Evolutionary conservation across 1,140 invertebrate species (phyloP), one percentile per base, ranked within the genome.

Genomic region (Zaprionus kolodkinae): DNA sequence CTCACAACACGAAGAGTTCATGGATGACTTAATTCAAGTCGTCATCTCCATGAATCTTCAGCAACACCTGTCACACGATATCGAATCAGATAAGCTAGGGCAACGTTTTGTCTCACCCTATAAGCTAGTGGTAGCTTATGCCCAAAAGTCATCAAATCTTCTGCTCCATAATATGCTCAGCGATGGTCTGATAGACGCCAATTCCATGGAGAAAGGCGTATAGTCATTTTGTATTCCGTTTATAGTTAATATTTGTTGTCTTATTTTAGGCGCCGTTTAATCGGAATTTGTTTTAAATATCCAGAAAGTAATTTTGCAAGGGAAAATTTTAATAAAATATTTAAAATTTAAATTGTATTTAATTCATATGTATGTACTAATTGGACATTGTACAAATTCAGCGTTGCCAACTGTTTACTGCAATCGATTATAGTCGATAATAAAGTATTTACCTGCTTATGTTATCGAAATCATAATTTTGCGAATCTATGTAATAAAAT

Each of bases 1-100:
- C 0, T 88, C 94, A 1, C 70, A 95, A 4, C 94, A 94, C 45
- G 93, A 95, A n/a, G 94, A 95, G 3, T 97, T 95, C 81, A 92
- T 95, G 21, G 87, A 94, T 38, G 95, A 95, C 74, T 95, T 94
- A 62, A 67, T 95, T 10, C 81, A 93, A 0, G 91, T 94, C 40
- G 92, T 95, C 0, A 81, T 89, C 25, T 93, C 93, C 11, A 92
- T 94, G 86, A 93, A 94, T 6, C 85, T 94, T 3, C 89, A 93
- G 66, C 91, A 87, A n/a, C 66, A 70, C 6, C 38, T 21, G 5
- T 84, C 92, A 7, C 74, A 91, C 5, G 55, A 79, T 43, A 6
- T 17, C 17, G 43, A 55, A 2, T 40, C 35, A 0, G 74, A 72
- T 59, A 52, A 65, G 17, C 56, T 65, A 85, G 88, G 36, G 27